These are phyloP conservation scores for Mesaphorura yosii DNA, from an alignment of 1,140 invertebrate species.

Conservation along the genomic window DNA sequence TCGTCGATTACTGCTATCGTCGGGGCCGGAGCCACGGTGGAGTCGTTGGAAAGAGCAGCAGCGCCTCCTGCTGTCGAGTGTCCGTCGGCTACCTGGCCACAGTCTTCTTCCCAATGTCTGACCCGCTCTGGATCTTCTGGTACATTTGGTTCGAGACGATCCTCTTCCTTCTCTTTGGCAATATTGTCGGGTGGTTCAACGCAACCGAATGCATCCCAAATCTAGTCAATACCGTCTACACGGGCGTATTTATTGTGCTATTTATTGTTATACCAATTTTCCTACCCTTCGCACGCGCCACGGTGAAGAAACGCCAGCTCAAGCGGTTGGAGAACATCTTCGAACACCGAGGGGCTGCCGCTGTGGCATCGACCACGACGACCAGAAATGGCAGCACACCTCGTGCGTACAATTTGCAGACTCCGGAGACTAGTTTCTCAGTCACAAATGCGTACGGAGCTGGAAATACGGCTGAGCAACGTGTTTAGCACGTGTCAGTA, in stretches of 20 bases:
- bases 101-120: conserved; percentile 22
- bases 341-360: no score
- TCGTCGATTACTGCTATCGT: conserved; percentile 14
- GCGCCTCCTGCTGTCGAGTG: not conserved
- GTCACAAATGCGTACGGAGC: no score
- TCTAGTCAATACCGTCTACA: conserved; percentile 18
- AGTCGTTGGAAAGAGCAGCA: not conserved
- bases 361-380: no score
- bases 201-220: conserved; percentile 1
- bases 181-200: not conserved
- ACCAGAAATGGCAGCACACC: no score
- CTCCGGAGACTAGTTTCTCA: no score
- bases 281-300: conserved; percentile 10
- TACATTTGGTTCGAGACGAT: conserved; percentile 20
- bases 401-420: no score
- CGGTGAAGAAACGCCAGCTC: conserved; percentile 10
- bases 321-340: no score
- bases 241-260: conserved; percentile 9
- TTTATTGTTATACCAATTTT: conserved; percentile 27
- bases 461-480: no score
- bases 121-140: conserved; percentile 27
- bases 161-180: conserved; percentile 17
- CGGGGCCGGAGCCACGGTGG: not conserved
- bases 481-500: no score
- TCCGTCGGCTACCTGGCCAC: conserved; percentile 26